Evolutionary conservation across 2,113 vertebrate species (phyloP).

Genomic region (Bettongia penicillata): DNA sequence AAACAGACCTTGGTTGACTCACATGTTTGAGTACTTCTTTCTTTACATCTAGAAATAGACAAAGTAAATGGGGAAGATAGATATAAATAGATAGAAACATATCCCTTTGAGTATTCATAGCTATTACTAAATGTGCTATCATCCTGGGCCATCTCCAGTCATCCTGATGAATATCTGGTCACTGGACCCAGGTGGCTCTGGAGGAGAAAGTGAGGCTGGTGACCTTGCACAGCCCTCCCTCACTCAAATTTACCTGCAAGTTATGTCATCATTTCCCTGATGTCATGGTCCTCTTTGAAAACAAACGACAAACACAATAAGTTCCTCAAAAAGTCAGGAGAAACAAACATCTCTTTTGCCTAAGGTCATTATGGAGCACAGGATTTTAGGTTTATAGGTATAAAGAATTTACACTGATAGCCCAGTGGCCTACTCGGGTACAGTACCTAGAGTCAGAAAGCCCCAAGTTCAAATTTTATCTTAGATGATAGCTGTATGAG

Average conservation of each 20-base stretch:
- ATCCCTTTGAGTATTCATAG: neutral
- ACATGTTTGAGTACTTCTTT: neutral
- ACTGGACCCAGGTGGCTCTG: no score
- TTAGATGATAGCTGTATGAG: neutral
- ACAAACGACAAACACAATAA: neutral
- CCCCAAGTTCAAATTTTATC: neutral
- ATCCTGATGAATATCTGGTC: no score
- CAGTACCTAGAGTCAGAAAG: neutral
- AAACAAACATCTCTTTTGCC: neutral
- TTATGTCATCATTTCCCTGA: no score
- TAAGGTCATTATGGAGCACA: neutral
- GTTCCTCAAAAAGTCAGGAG: neutral
- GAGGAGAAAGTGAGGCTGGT: no score
- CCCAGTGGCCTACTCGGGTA: neutral
- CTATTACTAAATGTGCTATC: neutral
- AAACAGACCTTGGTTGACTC: neutral
- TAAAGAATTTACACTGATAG: neutral
- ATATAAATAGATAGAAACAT: neutral
- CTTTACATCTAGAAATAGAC: neutral
- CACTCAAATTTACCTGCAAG: no score
- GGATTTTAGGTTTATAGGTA: neutral
- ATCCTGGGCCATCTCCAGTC: no score
- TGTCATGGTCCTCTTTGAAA: no score
- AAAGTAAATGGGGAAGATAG: neutral
- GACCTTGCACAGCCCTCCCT: no score